phyloP scores from a whole-genome alignment of 2,888 invertebrate species.

The Drosophila glabriapex region DNA sequence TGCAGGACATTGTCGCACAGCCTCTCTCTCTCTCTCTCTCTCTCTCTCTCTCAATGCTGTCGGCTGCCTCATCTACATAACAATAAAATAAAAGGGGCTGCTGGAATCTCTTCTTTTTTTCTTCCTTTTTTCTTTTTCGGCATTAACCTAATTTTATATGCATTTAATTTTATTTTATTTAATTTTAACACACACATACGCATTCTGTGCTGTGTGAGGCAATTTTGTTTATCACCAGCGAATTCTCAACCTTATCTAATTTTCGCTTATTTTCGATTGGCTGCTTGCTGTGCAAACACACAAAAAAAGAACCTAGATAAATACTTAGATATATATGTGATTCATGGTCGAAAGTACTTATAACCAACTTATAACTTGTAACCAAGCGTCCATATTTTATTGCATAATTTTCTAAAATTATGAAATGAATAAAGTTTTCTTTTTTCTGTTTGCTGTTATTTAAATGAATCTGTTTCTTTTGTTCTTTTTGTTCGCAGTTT shows the following conservation, averaged over 20 bases:
- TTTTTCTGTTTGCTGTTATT: not conserved
- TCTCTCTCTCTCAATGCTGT: constrained; percentile 3
- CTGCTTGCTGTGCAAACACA: not conserved
- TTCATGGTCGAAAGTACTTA: not conserved
- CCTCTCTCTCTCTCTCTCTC: no score
- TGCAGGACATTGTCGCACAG: constrained; percentile 53
- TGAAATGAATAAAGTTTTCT: not conserved
- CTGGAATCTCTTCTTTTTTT: constrained; percentile 20
- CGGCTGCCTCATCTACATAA: constrained; percentile 74
- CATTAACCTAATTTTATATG: constrained; percentile 81
- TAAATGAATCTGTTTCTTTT: not conserved
- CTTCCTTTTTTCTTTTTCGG: constrained; percentile 15
- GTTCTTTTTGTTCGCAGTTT: not conserved
- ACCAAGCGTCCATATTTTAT: not conserved
- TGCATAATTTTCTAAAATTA: not conserved
- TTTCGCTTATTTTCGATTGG: not conserved
- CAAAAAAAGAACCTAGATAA: not conserved
- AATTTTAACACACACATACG: constrained; percentile 72
- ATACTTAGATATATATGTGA: not conserved
- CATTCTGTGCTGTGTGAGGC: not conserved
- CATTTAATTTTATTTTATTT: constrained; percentile 82
- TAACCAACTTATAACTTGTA: no score
- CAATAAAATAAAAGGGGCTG: constrained; percentile 73
- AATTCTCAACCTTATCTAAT: constrained; percentile 10
- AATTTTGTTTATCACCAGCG: constrained; percentile 26